A percentile compares a stretch with the other conserved stretches of the same genome.
Evolutionary conservation across 2,888 invertebrate genomes (phyloP).

Genomic region (Argyra leucocephala): DNA sequence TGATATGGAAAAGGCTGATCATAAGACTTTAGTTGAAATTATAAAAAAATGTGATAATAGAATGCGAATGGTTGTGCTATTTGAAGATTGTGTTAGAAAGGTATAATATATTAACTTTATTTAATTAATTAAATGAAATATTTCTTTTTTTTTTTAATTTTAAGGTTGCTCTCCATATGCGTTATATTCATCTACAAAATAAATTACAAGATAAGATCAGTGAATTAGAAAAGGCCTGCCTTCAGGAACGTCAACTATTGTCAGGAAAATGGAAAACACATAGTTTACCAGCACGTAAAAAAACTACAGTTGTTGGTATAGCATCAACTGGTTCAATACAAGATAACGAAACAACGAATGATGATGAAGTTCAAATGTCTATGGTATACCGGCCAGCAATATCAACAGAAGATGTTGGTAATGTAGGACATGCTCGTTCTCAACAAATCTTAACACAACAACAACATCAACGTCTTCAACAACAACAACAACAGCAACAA

Average conservation of each 20-base stretch:
- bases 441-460: conserved; percentile 20
- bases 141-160: conserved; percentile 7
- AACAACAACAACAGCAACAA: conserved; percentile 25
- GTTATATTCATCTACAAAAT: conserved; percentile 81
- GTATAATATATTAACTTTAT: conserved; percentile 40
- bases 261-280: conserved; percentile 86
- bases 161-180: conserved; percentile 74
- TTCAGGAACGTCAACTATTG: conserved; percentile 71
- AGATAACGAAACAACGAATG: conserved; percentile 47
- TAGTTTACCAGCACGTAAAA: conserved; percentile 75
- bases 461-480: conserved; percentile 23
- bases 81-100: conserved; percentile 92
- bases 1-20: conserved; percentile 90
- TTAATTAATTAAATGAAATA: neutral
- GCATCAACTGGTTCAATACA: conserved; percentile 45
- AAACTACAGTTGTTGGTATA: conserved; percentile 53
- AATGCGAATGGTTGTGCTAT: conserved; percentile 92
- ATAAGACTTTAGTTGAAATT: conserved; percentile 82
- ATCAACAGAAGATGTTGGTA: conserved; percentile 69
- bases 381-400: conserved; percentile 67
- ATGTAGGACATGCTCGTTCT: conserved; percentile 25
- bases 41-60: conserved; percentile 81
- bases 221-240: conserved; percentile 70
- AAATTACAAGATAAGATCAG: conserved; percentile 73
- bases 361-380: conserved; percentile 31